Conservation (phyloP, 1,140 invertebrate genomes). For the Venustaconcha ellipsiformis region DNA sequence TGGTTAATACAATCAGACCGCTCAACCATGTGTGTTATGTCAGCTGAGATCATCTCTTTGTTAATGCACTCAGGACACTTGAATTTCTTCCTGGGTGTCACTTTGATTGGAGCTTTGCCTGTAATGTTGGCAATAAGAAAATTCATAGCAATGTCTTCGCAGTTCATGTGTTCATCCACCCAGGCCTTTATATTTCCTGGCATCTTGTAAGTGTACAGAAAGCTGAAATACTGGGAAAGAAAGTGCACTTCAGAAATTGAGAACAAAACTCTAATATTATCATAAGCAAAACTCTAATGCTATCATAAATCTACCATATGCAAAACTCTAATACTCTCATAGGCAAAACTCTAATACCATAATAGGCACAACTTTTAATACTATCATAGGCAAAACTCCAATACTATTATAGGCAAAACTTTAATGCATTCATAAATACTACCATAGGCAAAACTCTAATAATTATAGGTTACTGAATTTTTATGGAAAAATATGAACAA, state of each 20-base stretch:
- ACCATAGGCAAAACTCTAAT: no score
- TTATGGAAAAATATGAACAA: no score
- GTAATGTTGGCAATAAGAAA: conserved; percentile 97
- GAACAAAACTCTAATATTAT: no score
- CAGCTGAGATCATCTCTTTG: conserved; percentile 93
- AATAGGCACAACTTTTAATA: no score
- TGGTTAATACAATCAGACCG: conserved; percentile 91
- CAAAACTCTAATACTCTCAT: no score
- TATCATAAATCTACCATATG: no score
- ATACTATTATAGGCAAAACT: no score
- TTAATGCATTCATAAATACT: no score
- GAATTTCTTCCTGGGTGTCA: conserved; percentile 98
- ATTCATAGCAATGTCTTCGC: conserved; percentile 99
- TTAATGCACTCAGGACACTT: conserved; percentile 96
- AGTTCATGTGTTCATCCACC: conserved; percentile 99
- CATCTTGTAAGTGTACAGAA: conserved; percentile 92
- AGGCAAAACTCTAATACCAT: no score
- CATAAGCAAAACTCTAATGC: no score
- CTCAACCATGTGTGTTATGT: conserved; percentile 90
- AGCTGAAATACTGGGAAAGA: conserved; percentile 83
- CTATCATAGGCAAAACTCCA: no score
- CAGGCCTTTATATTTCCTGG: conserved; percentile 93
- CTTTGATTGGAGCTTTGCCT: conserved; percentile 94
- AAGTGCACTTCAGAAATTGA: conserved; percentile 3
- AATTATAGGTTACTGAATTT: no score